These are phyloP conservation scores for Clunio marinus DNA, from an alignment of 2,888 invertebrate species.

Conservation along the genomic window DNA sequence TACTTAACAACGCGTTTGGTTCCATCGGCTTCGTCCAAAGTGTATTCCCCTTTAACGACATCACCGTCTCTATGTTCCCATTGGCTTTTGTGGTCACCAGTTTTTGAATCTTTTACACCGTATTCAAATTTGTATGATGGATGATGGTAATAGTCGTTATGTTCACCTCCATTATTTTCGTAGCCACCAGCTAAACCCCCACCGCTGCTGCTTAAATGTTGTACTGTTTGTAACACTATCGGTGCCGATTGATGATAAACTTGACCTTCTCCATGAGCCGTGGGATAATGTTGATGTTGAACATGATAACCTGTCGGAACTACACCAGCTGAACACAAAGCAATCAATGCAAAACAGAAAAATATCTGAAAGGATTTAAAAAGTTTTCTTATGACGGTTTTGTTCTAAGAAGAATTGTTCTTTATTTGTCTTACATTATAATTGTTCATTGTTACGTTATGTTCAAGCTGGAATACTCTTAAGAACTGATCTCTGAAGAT, in stretches of 20 bases:
- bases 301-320: neutral
- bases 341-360: neutral
- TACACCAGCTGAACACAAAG: neutral
- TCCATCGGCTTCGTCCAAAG: slow-evolving; percentile 53
- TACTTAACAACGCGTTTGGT: slow-evolving; percentile 54
- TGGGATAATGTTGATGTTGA: neutral
- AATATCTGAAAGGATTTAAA: neutral
- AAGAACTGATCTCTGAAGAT: neutral
- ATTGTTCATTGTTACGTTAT: neutral
- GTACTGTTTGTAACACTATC: too few species aligned
- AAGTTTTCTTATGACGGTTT: too few species aligned
- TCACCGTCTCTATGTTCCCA: slow-evolving; percentile 10
- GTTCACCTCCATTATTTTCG: too few species aligned
- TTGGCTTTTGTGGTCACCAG: slow-evolving; percentile 12
- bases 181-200: too few species aligned
- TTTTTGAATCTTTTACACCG: slow-evolving; percentile 11
- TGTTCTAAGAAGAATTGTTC: neutral
- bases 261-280: neutral
- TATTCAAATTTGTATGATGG: slow-evolving; percentile 18
- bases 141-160: neutral
- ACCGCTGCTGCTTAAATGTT: too few species aligned
- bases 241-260: neutral
- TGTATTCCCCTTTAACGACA: slow-evolving; percentile 40
- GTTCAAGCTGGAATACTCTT: neutral
- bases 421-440: neutral